Conservation (phyloP, 2,113 vertebrate species). For the Orientallactaga bullata region DNA sequence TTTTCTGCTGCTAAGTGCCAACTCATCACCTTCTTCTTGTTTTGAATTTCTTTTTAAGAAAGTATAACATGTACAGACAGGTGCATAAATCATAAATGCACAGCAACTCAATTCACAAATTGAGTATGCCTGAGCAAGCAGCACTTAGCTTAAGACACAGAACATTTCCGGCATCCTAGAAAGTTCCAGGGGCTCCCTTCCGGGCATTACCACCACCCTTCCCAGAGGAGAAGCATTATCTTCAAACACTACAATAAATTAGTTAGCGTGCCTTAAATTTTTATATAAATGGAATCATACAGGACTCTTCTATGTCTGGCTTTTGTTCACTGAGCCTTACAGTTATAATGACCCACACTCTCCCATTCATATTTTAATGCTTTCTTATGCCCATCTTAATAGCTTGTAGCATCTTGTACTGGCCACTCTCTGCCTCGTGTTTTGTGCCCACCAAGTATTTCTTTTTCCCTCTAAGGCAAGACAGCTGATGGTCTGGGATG, state of each 20-base stretch:
- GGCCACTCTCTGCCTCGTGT: neutral
- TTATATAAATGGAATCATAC: neutral
- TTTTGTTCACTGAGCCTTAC: neutral
- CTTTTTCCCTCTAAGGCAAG: neutral
- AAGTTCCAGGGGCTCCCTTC: neutral
- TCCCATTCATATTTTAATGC: neutral
- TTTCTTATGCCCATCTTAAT: neutral
- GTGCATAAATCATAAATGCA: neutral
- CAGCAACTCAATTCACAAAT: neutral
- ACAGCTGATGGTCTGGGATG: neutral
- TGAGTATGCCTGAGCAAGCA: neutral
- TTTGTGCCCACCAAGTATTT: neutral
- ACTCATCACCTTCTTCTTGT: neutral
- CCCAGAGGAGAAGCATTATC: neutral
- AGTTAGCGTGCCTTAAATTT: constrained; percentile 19
- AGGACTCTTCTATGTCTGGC: neutral
- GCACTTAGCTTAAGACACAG: neutral
- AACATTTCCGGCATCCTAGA: neutral
- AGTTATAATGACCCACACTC: neutral
- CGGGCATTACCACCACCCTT: neutral
- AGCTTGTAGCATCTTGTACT: neutral
- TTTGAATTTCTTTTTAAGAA: constrained; percentile 6
- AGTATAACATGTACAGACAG: neutral
- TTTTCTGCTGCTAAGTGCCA: neutral
- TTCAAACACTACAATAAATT: neutral